Evolutionary conservation across 2,888 invertebrate species (phyloP).

Genomic region (Emmelina monodactyla): DNA sequence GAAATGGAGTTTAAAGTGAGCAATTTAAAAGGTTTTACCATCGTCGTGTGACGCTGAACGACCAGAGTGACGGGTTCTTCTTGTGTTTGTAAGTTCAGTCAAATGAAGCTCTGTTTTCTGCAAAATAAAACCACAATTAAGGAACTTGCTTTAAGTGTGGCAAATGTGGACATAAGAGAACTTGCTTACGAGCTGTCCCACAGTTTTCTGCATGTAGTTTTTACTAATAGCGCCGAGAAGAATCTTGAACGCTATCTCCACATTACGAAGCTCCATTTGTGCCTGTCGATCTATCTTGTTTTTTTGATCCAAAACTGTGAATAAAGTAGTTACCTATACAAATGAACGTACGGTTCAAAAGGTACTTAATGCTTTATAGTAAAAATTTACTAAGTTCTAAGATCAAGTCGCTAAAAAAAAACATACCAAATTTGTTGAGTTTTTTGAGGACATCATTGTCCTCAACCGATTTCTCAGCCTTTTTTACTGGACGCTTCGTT

Average conservation of each 20-base stretch:
- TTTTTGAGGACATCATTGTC: conserved; percentile 35
- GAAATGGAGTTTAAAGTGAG: no score
- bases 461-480: conserved; percentile 33
- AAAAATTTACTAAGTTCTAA: no score
- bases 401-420: background rate
- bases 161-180: no score
- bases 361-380: no score
- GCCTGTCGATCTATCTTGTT: conserved; percentile 31
- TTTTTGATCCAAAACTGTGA: conserved; percentile 38
- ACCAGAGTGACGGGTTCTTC: conserved; percentile 25
- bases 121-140: conserved; percentile 10
- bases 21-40: conserved; percentile 24
- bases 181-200: conserved; percentile 41
- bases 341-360: background rate
- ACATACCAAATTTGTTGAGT: conserved; percentile 36
- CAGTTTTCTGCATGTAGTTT: conserved; percentile 35
- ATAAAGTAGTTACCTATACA: background rate
- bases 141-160: no score
- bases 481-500: conserved; percentile 44
- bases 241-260: conserved; percentile 45
- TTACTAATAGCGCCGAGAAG: conserved; percentile 31
- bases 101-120: conserved; percentile 41
- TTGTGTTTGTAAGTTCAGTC: conserved; percentile 25
- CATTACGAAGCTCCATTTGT: conserved; percentile 32
- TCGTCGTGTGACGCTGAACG: conserved; percentile 44